These are phyloP conservation scores for Martes martes DNA, from an alignment of 2,113 vertebrate genomes.

Conservation along the genomic window DNA sequence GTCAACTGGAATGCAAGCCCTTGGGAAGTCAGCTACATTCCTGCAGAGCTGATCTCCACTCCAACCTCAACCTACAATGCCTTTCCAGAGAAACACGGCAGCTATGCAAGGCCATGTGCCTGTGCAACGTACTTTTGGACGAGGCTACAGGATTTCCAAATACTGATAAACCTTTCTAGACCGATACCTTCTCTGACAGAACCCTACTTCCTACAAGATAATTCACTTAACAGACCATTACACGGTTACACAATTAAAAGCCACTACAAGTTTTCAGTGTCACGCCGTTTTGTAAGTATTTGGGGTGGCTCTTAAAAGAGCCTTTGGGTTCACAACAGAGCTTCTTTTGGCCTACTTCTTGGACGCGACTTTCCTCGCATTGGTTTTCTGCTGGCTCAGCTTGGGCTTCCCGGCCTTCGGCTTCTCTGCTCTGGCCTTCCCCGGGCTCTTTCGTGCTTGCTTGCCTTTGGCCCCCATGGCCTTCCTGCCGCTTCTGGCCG, in stretches of 20 bases:
- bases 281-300: accelerated
- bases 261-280: not conserved
- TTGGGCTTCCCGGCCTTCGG: not conserved
- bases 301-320: constrained; percentile 85
- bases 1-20: not conserved
- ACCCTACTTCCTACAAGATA: accelerated
- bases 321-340: constrained; percentile 62
- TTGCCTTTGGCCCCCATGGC: not conserved
- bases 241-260: accelerated
- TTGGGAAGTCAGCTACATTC: not conserved
- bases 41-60: not conserved
- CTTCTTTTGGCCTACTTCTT: constrained; percentile 49
- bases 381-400: not conserved
- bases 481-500: not conserved
- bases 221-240: not conserved
- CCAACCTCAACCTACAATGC: not conserved
- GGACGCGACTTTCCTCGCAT: not conserved
- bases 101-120: not conserved
- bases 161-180: not conserved
- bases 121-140: not conserved
- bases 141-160: not conserved
- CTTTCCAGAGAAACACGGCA: no score
- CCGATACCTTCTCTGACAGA: not conserved
- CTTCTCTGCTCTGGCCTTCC: not conserved
- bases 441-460: constrained; percentile 35